These are phyloP conservation scores for Saccopteryx bilineata DNA, from an alignment of 2,113 vertebrate species.

Conservation along the genomic window DNA sequence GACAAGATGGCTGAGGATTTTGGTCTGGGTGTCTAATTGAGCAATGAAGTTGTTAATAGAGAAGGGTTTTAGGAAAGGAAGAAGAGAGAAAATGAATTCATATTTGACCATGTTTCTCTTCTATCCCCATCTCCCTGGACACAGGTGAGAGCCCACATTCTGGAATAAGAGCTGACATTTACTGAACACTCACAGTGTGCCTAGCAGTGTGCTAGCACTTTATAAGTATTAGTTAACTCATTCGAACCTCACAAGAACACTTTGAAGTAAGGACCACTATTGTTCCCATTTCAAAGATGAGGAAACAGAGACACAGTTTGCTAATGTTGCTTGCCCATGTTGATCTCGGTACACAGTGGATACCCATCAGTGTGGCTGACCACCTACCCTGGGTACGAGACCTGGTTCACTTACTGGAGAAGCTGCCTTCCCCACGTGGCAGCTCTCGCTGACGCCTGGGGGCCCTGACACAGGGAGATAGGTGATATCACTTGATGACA, in stretches of 20 bases:
- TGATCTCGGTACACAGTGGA: rapidly evolving
- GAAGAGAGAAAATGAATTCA: not conserved
- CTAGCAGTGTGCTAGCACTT: not conserved
- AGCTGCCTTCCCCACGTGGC: not conserved
- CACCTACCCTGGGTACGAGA: not conserved
- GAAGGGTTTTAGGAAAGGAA: not conserved
- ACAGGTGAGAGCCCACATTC: not conserved
- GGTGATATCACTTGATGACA: conserved; percentile 65
- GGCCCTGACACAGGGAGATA: conserved; percentile 67
- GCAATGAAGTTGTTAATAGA: not conserved
- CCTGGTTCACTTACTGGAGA: not conserved
- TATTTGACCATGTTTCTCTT: not conserved
- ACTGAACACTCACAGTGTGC: not conserved
- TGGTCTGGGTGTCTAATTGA: not conserved
- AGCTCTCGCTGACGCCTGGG: not conserved
- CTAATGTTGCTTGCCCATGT: not conserved
- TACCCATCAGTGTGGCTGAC: rapidly evolving
- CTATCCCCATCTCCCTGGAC: not conserved
- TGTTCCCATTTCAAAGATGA: not conserved
- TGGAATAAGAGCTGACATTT: not conserved
- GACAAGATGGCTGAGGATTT: not conserved
- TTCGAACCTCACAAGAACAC: not conserved
- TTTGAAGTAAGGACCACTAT: not conserved
- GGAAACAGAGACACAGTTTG: not conserved
- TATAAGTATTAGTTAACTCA: not conserved